Base-by-base conservation (phyloP, 2,797 vertebrate species). In the Merluccius polli region DNA sequence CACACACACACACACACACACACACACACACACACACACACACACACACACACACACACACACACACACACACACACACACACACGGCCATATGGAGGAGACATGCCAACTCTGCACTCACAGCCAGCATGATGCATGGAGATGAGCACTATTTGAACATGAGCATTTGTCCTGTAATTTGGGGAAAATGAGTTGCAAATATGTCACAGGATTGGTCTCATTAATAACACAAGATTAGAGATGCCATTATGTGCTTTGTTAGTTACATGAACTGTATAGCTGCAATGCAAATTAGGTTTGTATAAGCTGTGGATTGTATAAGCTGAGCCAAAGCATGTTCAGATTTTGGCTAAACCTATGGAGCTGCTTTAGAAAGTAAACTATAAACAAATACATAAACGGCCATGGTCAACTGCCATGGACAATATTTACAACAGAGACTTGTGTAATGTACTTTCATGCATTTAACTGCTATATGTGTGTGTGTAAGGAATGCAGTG, bases 11-110 rank as follows among this genome's bases (percentile, higher is more conserved):
- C 18, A 18, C 44, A 18, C 44, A 48, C 52, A 59, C 52, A 59
- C 52, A 59, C 44, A 44, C 41, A 4, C 44, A 48, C 44, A 48
- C 4, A 48, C 79, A 85, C 78, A 85, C 63, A 68, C 75, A 41
- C 38, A 41, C 38, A 48, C 44, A 48, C 44, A 18, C 16, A 48
- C 16, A 18, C 44, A 18, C 44, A 18, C 44, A 48, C 44, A 48
- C 44, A 48, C 44, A 48, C 44, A 48, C 16, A 48, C 18, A 6
- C 18, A 48, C 4, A 7, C 44, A 6, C 44, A 75, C 79, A 85
- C 78, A 85, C 63, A 68, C 75, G 0, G 79, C 82, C 88, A 92
- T 88, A 89, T 65, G 79, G 86, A 79, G 15, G 80, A 79, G 70
- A 31, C 5, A 27, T 75, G 87, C 88, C 88, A 92, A 84, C 77